Evolutionary conservation across 2,113 vertebrate species (phyloP).

Genomic region (Ptilonorhynchus violaceus): DNA sequence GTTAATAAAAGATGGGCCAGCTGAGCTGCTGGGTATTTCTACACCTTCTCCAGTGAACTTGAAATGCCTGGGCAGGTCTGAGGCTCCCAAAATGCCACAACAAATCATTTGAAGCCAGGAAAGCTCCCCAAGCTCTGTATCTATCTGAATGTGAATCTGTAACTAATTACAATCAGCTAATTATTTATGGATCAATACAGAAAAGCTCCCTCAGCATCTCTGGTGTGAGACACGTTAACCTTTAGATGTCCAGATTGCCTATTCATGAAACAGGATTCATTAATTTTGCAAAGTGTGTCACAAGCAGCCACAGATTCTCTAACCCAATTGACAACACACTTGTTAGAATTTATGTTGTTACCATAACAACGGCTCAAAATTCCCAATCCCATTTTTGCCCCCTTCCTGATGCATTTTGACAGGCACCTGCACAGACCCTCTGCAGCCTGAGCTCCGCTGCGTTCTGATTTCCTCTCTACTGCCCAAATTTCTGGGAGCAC

Average conservation of each 20-base stretch:
- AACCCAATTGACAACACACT: conserved; percentile 13
- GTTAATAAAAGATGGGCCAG: not conserved
- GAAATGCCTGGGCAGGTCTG: not conserved
- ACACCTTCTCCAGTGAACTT: not conserved
- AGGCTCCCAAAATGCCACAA: not conserved
- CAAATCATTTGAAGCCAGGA: not conserved
- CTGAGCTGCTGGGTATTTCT: not conserved
- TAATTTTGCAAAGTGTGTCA: conserved; percentile 46
- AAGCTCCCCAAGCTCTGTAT: not conserved
- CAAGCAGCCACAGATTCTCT: conserved; percentile 17
- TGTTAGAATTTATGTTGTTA: conserved; percentile 26
- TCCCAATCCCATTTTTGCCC: not conserved
- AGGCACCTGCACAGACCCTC: not conserved
- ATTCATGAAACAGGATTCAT: conserved; percentile 17
- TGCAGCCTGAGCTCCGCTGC: not conserved
- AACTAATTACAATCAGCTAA: conserved; percentile 37
- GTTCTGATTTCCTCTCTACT: not conserved
- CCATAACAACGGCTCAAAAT: conserved; percentile 52
- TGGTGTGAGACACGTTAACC: not conserved
- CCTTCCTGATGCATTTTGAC: not conserved
- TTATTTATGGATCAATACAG: conserved; percentile 17
- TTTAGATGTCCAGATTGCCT: conserved; percentile 32
- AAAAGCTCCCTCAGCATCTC: not conserved
- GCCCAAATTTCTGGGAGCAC: not conserved
- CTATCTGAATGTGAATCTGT: conserved; percentile 1